phyloP scores from a whole-genome alignment of 2,797 vertebrate genomes.

The Pagetopsis macropterus region DNA sequence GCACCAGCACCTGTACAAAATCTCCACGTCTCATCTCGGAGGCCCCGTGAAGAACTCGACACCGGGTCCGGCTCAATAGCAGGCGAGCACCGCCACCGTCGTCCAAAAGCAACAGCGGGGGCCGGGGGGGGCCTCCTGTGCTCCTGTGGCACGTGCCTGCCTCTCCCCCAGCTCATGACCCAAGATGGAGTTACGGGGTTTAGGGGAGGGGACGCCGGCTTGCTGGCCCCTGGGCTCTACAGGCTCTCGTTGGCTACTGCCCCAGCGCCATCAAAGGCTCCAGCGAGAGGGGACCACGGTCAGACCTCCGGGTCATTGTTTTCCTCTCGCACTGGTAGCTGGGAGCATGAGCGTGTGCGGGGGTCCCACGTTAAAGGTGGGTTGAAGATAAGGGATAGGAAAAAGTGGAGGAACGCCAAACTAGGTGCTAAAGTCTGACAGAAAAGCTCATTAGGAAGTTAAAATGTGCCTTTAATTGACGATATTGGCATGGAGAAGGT shows the following conservation, averaged over 20 bases:
- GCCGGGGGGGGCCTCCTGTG: conserved; percentile 37
- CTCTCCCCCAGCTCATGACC: conserved; percentile 65
- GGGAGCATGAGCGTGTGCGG: conserved; percentile 28
- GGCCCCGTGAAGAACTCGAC: conserved; percentile 63
- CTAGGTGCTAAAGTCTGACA: background rate
- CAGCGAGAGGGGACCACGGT: conserved; percentile 35
- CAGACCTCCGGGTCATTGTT: conserved; percentile 50
- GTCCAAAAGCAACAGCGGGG: conserved; percentile 75
- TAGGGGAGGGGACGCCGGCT: conserved; percentile 37
- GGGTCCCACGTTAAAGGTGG: conserved; percentile 53
- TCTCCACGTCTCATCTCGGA: conserved; percentile 62
- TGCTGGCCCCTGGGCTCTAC: conserved; percentile 33
- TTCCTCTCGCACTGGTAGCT: conserved; percentile 54
- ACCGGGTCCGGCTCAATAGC: conserved; percentile 49
- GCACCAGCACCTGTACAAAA: conserved; percentile 63
- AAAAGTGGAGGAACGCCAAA: background rate
- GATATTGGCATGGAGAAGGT: background rate
- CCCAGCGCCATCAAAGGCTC: conserved; percentile 56
- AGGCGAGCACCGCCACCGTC: conserved; percentile 23
- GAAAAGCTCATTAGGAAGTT: background rate
- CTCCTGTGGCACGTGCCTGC: conserved; percentile 76
- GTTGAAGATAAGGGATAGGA: conserved; percentile 18
- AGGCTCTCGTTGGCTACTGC: conserved; percentile 29
- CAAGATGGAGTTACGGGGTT: conserved; percentile 64
- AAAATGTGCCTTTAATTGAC: background rate